These are phyloP conservation scores for Passer montanus DNA, from an alignment of 2,113 vertebrate genomes.

Conservation along the genomic window DNA sequence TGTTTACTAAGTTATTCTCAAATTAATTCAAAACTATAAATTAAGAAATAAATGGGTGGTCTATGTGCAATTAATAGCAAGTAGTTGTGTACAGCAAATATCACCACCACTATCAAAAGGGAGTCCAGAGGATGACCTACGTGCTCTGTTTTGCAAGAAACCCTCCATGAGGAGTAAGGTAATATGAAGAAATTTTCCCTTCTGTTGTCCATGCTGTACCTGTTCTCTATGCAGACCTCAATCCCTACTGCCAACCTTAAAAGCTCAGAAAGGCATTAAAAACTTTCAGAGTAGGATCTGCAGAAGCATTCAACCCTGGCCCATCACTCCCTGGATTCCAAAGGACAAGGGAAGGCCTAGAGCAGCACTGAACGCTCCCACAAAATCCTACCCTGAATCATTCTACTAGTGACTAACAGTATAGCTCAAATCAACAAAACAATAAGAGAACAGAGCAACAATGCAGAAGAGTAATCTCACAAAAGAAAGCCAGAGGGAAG, in stretches of 20 bases:
- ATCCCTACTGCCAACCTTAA: neutral
- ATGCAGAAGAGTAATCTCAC: conserved; percentile 38
- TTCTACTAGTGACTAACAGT: neutral
- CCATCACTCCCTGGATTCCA: neutral
- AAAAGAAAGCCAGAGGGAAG: conserved; percentile 25
- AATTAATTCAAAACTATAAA: neutral
- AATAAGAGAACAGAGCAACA: conserved; percentile 27
- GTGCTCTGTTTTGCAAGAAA: conserved; percentile 16
- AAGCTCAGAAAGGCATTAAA: conserved; percentile 31
- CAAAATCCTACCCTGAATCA: neutral
- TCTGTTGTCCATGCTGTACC: neutral
- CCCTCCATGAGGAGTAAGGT: neutral
- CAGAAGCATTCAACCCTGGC: neutral
- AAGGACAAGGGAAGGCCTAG: neutral
- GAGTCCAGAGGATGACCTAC: conserved; percentile 7
- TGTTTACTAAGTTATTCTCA: neutral
- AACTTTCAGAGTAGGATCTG: conserved; percentile 20
- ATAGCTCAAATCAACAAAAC: conserved; percentile 6
- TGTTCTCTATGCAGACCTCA: conserved; percentile 11
- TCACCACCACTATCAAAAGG: neutral
- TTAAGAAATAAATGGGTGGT: conserved; percentile 55
- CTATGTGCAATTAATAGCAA: conserved; percentile 1
- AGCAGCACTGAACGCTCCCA: neutral
- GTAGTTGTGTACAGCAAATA: conserved; percentile 13
- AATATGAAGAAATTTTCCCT: neutral